Percentiles rank a stretch among this genome's conserved stretches.
Evolutionary conservation across 2,888 invertebrate species (phyloP).

Genomic region (Nomada fucata): DNA sequence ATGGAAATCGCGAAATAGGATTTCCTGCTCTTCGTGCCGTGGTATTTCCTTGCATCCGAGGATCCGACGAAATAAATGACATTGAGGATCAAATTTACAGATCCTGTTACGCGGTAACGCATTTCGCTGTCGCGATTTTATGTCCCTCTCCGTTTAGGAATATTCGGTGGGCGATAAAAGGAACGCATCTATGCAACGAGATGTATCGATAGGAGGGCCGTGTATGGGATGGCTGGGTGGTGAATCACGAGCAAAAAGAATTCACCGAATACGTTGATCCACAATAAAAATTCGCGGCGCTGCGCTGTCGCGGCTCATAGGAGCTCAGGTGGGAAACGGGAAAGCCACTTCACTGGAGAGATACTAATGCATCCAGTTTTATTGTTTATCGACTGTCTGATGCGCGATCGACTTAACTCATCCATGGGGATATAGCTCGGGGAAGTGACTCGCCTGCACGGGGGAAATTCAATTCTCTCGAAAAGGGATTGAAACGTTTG

Average conservation of each 20-base stretch:
- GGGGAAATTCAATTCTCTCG: slow-evolving; percentile 34
- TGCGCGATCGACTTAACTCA: slow-evolving; percentile 31
- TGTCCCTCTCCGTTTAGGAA: slow-evolving; percentile 75
- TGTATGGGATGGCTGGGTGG: slow-evolving; percentile 54
- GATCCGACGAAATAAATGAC: too few relatives aligned
- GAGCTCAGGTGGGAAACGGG: slow-evolving; percentile 6
- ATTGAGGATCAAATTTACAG: not conserved
- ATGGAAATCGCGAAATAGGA: too few relatives aligned
- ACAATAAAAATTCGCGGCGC: slow-evolving; percentile 61
- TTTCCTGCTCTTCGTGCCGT: too few relatives aligned
- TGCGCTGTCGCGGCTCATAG: slow-evolving; percentile 29
- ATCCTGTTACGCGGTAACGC: slow-evolving; percentile 75
- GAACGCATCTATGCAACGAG: slow-evolving; percentile 47
- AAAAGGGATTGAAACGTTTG: not conserved
- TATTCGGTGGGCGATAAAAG: slow-evolving; percentile 71
- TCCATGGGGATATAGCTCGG: not conserved
- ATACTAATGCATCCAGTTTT: slow-evolving; percentile 46
- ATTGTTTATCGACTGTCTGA: slow-evolving; percentile 43
- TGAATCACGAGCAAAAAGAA: slow-evolving; percentile 71
- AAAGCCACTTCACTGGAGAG: slow-evolving; percentile 24
- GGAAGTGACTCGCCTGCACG: not conserved
- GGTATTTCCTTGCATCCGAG: too few relatives aligned
- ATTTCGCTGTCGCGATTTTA: slow-evolving; percentile 79
- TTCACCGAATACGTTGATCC: slow-evolving; percentile 71
- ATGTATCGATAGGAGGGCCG: slow-evolving; percentile 12